Percentiles rank a stretch among this genome's conserved stretches.
Evolutionary conservation across 2,113 vertebrate species (phyloP).

Genomic region (Seriola quinqueradiata): DNA sequence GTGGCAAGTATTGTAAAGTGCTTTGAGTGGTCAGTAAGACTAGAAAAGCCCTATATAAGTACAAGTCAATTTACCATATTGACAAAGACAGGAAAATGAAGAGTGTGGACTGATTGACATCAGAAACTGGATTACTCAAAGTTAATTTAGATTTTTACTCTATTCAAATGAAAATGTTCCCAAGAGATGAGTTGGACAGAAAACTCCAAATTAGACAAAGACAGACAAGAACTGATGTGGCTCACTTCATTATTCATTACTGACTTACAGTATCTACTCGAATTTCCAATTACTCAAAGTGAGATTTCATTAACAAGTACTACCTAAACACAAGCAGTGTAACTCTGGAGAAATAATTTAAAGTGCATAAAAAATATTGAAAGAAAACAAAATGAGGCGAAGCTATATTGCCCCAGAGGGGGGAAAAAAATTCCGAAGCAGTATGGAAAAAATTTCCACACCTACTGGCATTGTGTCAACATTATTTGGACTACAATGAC

Average conservation of each 20-base stretch:
- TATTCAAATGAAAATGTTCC: background rate
- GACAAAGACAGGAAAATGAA: constrained; percentile 23
- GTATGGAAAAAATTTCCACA: constrained; percentile 44
- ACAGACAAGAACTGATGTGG: constrained; percentile 7
- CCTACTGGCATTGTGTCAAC: constrained; percentile 26
- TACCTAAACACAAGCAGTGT: background rate
- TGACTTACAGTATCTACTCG: constrained; percentile 12
- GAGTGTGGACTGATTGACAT: constrained; percentile 17
- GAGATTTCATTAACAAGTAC: constrained; percentile 12
- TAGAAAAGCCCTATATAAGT: too few species aligned
- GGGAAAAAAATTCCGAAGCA: background rate
- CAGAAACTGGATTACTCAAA: background rate
- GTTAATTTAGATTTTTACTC: constrained; percentile 3
- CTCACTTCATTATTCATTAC: constrained; percentile 33
- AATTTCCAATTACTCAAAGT: constrained; percentile 21
- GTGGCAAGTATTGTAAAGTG: too few species aligned
- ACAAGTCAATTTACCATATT: background rate
- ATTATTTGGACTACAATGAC: constrained; percentile 60
- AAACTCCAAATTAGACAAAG: background rate
- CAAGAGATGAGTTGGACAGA: background rate
- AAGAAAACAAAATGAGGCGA: background rate
- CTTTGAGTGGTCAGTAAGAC: too few species aligned
- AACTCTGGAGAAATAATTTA: background rate
- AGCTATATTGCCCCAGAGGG: background rate
- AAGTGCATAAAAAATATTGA: background rate